Base-by-base conservation (phyloP, 2,888 invertebrate species). In the Agrotis segetum region DNA sequence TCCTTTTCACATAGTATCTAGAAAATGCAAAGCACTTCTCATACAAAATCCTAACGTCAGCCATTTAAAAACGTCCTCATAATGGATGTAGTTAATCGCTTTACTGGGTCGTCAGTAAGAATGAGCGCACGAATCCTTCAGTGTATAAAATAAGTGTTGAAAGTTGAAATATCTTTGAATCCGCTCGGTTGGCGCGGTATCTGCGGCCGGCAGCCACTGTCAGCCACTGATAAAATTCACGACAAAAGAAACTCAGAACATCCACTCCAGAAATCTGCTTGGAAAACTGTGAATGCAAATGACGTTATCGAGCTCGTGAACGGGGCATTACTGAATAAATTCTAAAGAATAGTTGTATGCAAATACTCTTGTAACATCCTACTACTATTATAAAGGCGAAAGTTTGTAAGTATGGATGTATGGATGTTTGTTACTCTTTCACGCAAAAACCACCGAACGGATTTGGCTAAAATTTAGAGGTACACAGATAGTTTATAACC, bases 161-260 rank as follows among this genome's bases (percentile, higher is more conserved):
- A 86, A 91, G 91, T 92, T 91, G 83, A 88, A 91, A 88, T 87
- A 89, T 88, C 86, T 87, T 82, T 79, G 81, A 85, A 85, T 85
- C 84, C 88, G 71, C 79, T 81, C 81, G 78, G 78, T 77, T 78
- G 60, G 82, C 83, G 79, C 79, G 74, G 79, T 91, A 91, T 89
- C 91, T 85, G 85, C 76, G 80, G 86, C 80, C 83, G 71, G 84
- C 89, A 85, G 86, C 86, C 87, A 82, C 89, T 83, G 83, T 88
- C 88, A 89, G 87, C 85, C 82, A 63, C 86, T 85, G 90, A 91
- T 91, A 89, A 88, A 86, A 87, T 83, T 81, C 66, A 79, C 65
- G 44, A 24, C 55, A 65, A 53, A 40, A 1, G 1, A 0, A 21
- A 62, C 1, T 17, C 65, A 79, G 62, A 68, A 72, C 19, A 21